Evolutionary conservation across 2,888 invertebrate species (phyloP).

Genomic region (Celastrina argiolus): DNA sequence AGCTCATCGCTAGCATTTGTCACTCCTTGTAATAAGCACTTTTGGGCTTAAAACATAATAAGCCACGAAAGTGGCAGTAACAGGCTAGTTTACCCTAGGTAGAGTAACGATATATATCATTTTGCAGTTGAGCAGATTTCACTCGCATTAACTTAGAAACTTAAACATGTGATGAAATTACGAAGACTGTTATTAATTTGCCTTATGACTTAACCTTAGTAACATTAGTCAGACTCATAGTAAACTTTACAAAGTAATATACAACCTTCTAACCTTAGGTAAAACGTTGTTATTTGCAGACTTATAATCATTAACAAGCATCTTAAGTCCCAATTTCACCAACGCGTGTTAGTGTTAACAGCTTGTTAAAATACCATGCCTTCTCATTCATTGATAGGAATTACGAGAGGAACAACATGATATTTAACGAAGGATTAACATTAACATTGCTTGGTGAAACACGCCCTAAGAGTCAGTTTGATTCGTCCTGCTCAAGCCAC

Average conservation of each 20-base stretch:
- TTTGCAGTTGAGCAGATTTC: constrained; percentile 39
- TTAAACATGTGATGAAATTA: constrained; percentile 35
- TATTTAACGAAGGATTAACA: too few relatives aligned
- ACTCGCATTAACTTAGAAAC: constrained; percentile 31
- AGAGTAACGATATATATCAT: constrained; percentile 23
- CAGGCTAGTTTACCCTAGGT: neutral
- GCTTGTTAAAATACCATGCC: too few relatives aligned
- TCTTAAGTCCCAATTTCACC: too few relatives aligned
- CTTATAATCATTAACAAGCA: too few relatives aligned
- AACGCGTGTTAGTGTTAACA: too few relatives aligned
- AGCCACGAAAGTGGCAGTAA: neutral
- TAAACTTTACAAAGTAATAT: neutral
- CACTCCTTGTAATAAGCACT: too few relatives aligned
- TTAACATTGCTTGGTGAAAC: too few relatives aligned
- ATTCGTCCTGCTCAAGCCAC: neutral
- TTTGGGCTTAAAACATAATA: too few relatives aligned
- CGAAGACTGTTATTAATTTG: constrained; percentile 7
- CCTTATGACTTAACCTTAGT: constrained; percentile 10
- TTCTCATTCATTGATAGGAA: too few relatives aligned
- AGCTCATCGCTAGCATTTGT: too few relatives aligned
- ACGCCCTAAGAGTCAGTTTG: neutral
- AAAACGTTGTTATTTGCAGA: neutral
- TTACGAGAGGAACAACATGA: too few relatives aligned
- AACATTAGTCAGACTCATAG: neutral
- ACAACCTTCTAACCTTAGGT: neutral